Percentiles rank a stretch among this genome's conserved stretches.
These are phyloP conservation scores for Sphenopsis melanotis DNA, from an alignment of 2,797 vertebrate species.

Conservation along the genomic window DNA sequence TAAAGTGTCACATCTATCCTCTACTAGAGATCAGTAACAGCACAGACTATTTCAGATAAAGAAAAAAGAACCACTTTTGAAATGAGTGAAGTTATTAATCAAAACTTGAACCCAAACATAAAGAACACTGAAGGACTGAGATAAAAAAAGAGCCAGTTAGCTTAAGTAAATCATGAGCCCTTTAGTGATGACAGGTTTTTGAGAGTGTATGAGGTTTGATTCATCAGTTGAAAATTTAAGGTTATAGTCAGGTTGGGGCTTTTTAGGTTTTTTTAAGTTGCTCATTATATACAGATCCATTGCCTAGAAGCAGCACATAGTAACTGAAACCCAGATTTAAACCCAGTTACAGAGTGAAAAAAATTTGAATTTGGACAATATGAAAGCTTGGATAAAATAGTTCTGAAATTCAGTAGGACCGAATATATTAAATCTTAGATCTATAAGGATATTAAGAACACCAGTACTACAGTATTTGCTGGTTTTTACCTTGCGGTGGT, in stretches of 20 bases:
- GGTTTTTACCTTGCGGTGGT: slow-evolving; percentile 75
- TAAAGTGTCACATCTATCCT: background rate
- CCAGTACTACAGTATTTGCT: background rate
- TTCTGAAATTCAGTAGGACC: background rate
- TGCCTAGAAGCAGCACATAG: background rate
- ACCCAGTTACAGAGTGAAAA: background rate
- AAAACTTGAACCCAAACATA: background rate
- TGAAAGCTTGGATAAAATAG: background rate
- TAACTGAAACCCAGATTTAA: background rate
- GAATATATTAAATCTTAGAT: background rate
- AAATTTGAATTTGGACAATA: background rate
- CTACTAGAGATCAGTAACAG: background rate
- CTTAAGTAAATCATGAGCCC: background rate
- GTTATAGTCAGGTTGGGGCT: too few relatives aligned
- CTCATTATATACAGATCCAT: background rate
- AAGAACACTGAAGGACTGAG: background rate
- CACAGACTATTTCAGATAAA: background rate
- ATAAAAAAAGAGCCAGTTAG: background rate
- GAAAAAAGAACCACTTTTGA: background rate
- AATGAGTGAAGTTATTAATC: background rate
- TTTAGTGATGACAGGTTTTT: background rate
- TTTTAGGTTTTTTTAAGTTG: accelerated
- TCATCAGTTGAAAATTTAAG: background rate
- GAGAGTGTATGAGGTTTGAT: background rate
- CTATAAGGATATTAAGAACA: background rate